A percentile compares a stretch with the other conserved stretches of the same genome.
These are phyloP conservation scores for Thalassarche chlororhynchos DNA, from an alignment of 2,113 vertebrate genomes.

Conservation along the genomic window DNA sequence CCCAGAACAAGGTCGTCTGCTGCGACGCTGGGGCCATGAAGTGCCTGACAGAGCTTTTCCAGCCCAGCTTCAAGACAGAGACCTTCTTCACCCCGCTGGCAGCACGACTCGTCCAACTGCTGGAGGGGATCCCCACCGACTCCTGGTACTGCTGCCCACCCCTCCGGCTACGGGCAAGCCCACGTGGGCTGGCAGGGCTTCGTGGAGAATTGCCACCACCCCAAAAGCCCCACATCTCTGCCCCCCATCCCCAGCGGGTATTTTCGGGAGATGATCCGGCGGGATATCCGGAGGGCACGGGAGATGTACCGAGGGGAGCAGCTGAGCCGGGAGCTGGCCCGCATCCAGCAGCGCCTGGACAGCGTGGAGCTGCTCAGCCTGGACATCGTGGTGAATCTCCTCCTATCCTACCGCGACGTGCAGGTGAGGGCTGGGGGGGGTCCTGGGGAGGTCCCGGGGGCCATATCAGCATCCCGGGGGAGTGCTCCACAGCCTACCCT, in stretches of 20 bases:
- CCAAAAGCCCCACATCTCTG: background rate
- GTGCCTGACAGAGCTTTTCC: conserved; percentile 80
- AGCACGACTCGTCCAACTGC: conserved; percentile 75
- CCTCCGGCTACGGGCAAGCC: background rate
- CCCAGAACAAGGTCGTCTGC: conserved; percentile 85
- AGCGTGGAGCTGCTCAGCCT: conserved; percentile 89
- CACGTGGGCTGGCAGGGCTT: background rate
- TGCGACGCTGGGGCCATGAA: conserved; percentile 77
- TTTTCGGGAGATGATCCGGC: conserved; percentile 85
- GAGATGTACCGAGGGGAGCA: conserved; percentile 83
- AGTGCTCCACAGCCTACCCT: background rate
- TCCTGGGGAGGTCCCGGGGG: background rate
- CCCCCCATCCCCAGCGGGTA: conserved; percentile 77
- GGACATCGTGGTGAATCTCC: conserved; percentile 89
- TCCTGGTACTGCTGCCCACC: conserved; percentile 76
- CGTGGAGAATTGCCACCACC: background rate
- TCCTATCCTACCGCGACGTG: conserved; percentile 88
- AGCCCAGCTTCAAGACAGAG: conserved; percentile 80
- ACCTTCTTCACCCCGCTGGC: conserved; percentile 82
- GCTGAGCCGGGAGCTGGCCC: conserved; percentile 82
- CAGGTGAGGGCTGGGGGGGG: conserved; percentile 70
- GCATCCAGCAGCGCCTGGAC: conserved; percentile 88
- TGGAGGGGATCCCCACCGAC: conserved; percentile 82
- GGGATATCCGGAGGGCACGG: conserved; percentile 85
- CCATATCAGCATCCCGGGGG: too few species aligned